Evolutionary conservation across 2,888 invertebrate species (phyloP).

Genomic region (Lydus trimaculatus): DNA sequence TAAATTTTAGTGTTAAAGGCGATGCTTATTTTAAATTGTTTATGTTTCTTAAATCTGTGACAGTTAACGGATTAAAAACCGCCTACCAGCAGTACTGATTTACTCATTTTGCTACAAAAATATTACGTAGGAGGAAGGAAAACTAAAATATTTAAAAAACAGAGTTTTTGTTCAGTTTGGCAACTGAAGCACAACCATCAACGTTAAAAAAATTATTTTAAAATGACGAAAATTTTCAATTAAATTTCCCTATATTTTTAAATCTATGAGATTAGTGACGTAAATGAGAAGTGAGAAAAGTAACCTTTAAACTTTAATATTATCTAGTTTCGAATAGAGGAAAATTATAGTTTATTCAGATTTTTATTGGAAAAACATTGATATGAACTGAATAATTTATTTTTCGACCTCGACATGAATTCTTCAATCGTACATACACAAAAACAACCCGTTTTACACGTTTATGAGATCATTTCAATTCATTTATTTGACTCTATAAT

Average conservation of each 20-base stretch:
- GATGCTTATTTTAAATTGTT: constrained; percentile 38
- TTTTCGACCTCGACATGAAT: too few species aligned
- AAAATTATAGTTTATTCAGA: not conserved
- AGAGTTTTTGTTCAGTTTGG: not conserved
- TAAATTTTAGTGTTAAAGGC: constrained; percentile 26
- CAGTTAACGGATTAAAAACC: constrained; percentile 40
- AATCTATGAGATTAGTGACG: constrained; percentile 18
- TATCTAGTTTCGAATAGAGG: constrained; percentile 9
- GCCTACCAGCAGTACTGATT: constrained; percentile 19
- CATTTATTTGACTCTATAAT: too few species aligned
- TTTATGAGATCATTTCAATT: too few species aligned
- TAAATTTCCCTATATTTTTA: not conserved
- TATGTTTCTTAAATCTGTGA: constrained; percentile 36
- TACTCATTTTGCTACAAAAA: too few species aligned
- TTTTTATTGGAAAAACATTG: too few species aligned
- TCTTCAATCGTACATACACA: too few species aligned
- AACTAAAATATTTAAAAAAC: too few species aligned
- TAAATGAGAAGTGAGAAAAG: constrained; percentile 20
- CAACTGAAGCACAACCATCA: not conserved
- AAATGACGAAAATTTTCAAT: not conserved
- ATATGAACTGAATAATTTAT: too few species aligned
- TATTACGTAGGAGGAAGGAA: too few species aligned
- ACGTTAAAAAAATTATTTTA: too few species aligned
- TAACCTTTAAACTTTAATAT: constrained; percentile 12
- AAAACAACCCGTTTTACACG: too few species aligned